These are phyloP conservation scores for Thamnophis elegans DNA, from an alignment of 2,797 vertebrate species.

Conservation along the genomic window DNA sequence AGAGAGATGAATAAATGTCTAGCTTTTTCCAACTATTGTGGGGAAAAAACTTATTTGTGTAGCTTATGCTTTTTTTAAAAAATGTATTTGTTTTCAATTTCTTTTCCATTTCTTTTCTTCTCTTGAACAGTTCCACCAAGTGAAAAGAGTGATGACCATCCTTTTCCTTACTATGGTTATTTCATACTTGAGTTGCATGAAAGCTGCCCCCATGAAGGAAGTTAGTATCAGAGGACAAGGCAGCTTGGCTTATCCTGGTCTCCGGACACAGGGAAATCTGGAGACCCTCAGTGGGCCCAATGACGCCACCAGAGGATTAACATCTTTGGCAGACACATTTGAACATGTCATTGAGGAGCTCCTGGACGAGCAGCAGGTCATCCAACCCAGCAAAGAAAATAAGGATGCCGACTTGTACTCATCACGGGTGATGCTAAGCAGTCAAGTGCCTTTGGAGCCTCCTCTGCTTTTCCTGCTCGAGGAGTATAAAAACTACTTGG, in stretches of 20 bases:
- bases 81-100: constrained; percentile 6
- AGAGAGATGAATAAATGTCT: background rate
- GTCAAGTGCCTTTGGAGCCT: constrained; percentile 99
- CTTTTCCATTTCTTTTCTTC: constrained; percentile 46
- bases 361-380: constrained; percentile 85
- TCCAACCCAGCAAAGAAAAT: constrained; percentile 81
- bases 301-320: constrained; percentile 78
- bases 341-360: constrained; percentile 99
- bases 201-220: constrained; percentile 99
- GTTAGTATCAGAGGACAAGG: constrained; percentile 90
- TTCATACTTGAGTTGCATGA: constrained; percentile 99
- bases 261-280: constrained; percentile 91
- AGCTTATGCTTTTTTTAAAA: background rate
- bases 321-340: constrained; percentile 92
- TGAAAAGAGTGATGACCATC: constrained; percentile 99
- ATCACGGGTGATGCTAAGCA: constrained; percentile 97
- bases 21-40: constrained; percentile 17
- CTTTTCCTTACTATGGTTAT: constrained; percentile 99
- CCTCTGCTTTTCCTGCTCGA: constrained; percentile 98
- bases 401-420: constrained; percentile 97
- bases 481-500: constrained; percentile 99
- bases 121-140: constrained; percentile 93
- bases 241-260: constrained; percentile 91
- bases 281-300: constrained; percentile 83
- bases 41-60: background rate